A percentile compares a stretch with the other conserved stretches of the same genome.
Conservation (phyloP, 2,888 invertebrate species). For the Oligia latruncula region DNA sequence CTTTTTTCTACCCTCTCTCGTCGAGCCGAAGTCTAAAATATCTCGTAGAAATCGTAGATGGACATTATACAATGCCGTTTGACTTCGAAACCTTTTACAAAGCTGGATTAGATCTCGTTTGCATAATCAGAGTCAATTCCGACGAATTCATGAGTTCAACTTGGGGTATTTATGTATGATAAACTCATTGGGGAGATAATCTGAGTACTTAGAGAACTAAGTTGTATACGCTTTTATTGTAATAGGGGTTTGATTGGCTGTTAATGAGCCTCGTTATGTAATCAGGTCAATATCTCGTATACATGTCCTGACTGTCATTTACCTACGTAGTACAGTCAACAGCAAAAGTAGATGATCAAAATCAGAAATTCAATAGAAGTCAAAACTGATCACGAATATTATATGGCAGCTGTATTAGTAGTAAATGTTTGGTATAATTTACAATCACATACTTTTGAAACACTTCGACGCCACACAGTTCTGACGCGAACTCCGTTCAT, state of each 20-base stretch:
- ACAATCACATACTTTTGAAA: no score
- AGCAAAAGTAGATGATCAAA: no score
- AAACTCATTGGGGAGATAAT: constrained; percentile 53
- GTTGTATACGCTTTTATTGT: constrained; percentile 50
- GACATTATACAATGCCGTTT: constrained; percentile 77
- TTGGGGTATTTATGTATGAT: constrained; percentile 53
- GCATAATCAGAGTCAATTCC: constrained; percentile 79
- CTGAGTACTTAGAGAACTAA: constrained; percentile 38
- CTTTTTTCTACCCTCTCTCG: constrained; percentile 78
- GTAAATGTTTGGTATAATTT: no score
- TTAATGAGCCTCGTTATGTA: constrained; percentile 18
- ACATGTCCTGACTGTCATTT: neutral
- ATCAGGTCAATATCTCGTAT: neutral
- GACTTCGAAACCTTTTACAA: constrained; percentile 77
- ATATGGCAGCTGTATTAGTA: no score
- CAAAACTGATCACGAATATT: no score
- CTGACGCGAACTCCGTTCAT: no score
- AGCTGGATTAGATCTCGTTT: constrained; percentile 81
- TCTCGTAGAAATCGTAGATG: constrained; percentile 68
- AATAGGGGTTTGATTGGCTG: constrained; percentile 25
- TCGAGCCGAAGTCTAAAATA: constrained; percentile 79
- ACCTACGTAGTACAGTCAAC: neutral
- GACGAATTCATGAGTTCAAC: constrained; percentile 70
- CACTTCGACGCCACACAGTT: no score
- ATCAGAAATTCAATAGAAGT: no score